Conservation (phyloP, 2,888 invertebrate genomes). For the Ceramica pisi region DNA sequence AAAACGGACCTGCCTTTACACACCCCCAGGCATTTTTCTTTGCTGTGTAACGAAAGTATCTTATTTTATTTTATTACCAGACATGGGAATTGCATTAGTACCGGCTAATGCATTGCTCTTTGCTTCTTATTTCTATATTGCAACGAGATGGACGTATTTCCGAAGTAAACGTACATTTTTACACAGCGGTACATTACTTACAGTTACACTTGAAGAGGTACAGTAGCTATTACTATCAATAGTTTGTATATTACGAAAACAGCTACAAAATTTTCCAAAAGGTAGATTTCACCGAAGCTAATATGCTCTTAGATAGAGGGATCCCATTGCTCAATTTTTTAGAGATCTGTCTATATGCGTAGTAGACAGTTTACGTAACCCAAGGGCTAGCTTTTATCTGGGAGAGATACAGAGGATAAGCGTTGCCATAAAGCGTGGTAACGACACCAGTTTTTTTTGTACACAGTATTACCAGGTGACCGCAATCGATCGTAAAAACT, state of each 20-base stretch:
- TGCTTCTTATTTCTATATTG: constrained; percentile 26
- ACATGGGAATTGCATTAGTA: constrained; percentile 51
- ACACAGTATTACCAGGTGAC: too few relatives aligned
- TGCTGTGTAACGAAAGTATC: constrained; percentile 4
- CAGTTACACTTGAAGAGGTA: background rate
- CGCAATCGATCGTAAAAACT: too few relatives aligned
- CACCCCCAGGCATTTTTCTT: constrained; percentile 10
- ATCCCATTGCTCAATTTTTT: too few relatives aligned
- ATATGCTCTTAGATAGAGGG: background rate
- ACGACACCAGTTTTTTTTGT: too few relatives aligned
- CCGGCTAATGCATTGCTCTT: constrained; percentile 26
- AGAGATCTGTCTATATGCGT: too few relatives aligned
- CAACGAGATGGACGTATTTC: constrained; percentile 24
- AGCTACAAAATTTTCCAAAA: background rate
- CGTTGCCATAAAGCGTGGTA: too few relatives aligned
- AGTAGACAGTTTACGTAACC: too few relatives aligned
- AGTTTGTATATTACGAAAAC: background rate
- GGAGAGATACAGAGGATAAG: too few relatives aligned
- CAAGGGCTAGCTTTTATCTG: too few relatives aligned
- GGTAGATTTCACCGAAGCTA: background rate
- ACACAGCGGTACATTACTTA: constrained; percentile 4
- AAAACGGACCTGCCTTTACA: background rate
- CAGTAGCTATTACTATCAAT: too few relatives aligned
- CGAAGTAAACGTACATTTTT: constrained; percentile 8
- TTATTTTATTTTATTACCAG: constrained; percentile 31